These are phyloP conservation scores for Alloscopus bannaensis DNA, from an alignment of 2,888 invertebrate genomes.

Conservation along the genomic window DNA sequence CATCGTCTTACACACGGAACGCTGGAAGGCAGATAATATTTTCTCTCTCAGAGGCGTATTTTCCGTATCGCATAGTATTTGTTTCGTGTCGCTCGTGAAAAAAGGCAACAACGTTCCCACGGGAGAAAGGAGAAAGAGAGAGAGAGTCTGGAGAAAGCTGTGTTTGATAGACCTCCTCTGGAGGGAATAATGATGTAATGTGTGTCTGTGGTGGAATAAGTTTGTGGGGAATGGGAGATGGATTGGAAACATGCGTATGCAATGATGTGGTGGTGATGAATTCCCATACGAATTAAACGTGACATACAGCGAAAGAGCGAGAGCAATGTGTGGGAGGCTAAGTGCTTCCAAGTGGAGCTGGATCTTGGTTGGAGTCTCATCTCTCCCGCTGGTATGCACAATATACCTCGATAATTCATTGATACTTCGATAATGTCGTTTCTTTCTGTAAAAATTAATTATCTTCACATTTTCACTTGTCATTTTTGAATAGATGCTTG, in stretches of 20 bases:
- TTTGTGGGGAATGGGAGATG: not conserved
- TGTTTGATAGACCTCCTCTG: too few species aligned
- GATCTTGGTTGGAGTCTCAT: constrained; percentile 38
- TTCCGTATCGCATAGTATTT: too few species aligned
- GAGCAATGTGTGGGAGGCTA: constrained; percentile 30
- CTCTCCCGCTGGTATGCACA: constrained; percentile 38
- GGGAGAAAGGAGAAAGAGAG: not conserved
- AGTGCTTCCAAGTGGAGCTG: constrained; percentile 21
- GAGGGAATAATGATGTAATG: constrained; percentile 6
- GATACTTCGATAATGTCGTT: constrained; percentile 2
- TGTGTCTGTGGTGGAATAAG: constrained; percentile 2
- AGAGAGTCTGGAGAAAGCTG: too few species aligned
- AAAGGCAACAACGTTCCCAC: not conserved
- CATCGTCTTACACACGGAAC: too few species aligned
- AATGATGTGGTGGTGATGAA: not conserved
- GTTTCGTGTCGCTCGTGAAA: too few species aligned
- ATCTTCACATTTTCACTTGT: too few species aligned
- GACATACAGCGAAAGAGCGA: not conserved
- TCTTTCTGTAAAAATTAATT: not conserved
- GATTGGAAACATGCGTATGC: not conserved
- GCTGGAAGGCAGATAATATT: too few species aligned
- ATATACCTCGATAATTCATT: not conserved
- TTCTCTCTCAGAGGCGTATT: too few species aligned
- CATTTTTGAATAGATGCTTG: constrained; percentile 18
- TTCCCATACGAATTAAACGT: not conserved